Evolutionary conservation across 1,140 invertebrate genomes (phyloP).

Genomic region (Agraylea sexmaculata): DNA sequence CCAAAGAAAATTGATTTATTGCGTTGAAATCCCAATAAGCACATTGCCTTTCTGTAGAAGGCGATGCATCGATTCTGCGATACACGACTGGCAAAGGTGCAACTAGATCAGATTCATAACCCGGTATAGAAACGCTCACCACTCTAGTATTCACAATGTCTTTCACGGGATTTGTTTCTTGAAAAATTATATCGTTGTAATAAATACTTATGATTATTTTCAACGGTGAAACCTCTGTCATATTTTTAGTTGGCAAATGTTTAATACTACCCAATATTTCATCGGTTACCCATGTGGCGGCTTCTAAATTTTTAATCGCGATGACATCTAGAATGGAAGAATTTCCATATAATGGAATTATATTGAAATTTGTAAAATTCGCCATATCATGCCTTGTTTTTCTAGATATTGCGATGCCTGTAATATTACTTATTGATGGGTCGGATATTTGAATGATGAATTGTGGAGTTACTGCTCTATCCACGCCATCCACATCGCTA

Average conservation of each 20-base stretch:
- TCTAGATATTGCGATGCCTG: constrained; percentile 40
- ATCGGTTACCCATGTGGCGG: constrained; percentile 41
- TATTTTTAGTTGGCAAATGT: constrained; percentile 17
- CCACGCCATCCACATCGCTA: constrained; percentile 20
- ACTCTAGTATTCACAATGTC: constrained; percentile 32
- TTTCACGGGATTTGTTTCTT: constrained; percentile 27
- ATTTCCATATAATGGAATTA: constrained; percentile 35
- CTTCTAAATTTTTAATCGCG: constrained; percentile 35
- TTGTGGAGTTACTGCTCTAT: constrained; percentile 31
- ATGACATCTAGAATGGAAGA: constrained; percentile 34
- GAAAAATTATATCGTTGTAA: constrained; percentile 43
- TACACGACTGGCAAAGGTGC: constrained; percentile 38
- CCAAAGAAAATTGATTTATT: constrained; percentile 22
- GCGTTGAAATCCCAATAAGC: constrained; percentile 46
- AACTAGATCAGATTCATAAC: constrained; percentile 37
- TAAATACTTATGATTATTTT: constrained; percentile 41
- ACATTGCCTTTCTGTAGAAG: constrained; percentile 28
- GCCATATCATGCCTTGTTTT: constrained; percentile 21
- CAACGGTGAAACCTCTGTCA: constrained; percentile 17
- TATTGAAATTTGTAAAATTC: constrained; percentile 33
- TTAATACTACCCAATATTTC: constrained; percentile 29
- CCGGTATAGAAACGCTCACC: constrained; percentile 43
- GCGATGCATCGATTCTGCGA: constrained; percentile 23
- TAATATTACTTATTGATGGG: constrained; percentile 40
- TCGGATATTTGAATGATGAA: constrained; percentile 41